Conservation (phyloP, 2,888 invertebrate genomes). For the Gastracanthus pulcherrimus region DNA sequence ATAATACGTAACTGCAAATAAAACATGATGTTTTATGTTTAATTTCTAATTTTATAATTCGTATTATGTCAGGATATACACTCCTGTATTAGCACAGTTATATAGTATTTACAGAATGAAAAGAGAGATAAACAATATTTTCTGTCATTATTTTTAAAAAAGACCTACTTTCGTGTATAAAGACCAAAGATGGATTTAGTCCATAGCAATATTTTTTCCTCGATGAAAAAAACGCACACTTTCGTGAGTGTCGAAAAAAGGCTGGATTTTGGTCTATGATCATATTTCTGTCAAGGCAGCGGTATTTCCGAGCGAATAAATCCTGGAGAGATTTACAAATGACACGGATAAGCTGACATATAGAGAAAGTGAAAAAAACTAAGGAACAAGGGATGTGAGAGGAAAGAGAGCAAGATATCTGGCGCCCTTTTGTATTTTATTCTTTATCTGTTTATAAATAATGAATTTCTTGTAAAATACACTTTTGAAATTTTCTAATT, state of each 20-base stretch:
- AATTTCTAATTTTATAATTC: too few species aligned
- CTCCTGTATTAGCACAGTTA: too few species aligned
- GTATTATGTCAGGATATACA: too few species aligned
- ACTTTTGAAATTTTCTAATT: too few species aligned
- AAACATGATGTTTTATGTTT: too few species aligned
- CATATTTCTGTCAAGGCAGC: constrained; percentile 37
- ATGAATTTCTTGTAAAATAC: not conserved
- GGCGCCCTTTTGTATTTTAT: not conserved
- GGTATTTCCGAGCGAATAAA: constrained; percentile 49
- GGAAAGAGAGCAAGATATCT: not conserved
- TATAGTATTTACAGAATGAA: not conserved
- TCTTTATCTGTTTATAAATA: not conserved
- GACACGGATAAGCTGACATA: constrained; percentile 41
- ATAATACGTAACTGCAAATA: too few species aligned
- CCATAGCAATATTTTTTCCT: not conserved
- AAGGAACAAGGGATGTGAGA: not conserved
- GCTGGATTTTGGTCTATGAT: constrained; percentile 17
- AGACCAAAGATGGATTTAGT: too few species aligned
- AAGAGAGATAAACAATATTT: not conserved
- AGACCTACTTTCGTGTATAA: not conserved
- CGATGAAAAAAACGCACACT: not conserved
- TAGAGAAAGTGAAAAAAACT: constrained; percentile 29
- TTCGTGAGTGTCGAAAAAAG: not conserved
- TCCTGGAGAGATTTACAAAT: constrained; percentile 40
- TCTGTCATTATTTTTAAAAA: too few species aligned